Evolutionary conservation across 2,888 invertebrate genomes (phyloP).

Genomic region (Phaedon cochleariae): DNA sequence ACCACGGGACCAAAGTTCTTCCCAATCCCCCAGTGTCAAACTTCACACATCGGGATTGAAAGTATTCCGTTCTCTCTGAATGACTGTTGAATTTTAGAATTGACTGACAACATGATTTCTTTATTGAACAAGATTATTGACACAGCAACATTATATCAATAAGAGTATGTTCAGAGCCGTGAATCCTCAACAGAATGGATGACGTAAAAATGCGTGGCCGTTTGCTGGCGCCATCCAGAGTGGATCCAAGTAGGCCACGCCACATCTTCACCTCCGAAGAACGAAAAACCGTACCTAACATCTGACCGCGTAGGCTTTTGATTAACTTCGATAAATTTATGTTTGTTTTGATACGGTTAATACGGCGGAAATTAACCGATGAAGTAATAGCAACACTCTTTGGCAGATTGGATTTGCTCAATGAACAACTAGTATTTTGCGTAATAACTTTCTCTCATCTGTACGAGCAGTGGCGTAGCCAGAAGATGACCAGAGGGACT

Average conservation of each 20-base stretch:
- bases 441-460: constrained; percentile 14
- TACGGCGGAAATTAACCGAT: constrained; percentile 19
- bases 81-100: too few species aligned
- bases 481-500: too few species aligned
- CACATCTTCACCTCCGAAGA: not conserved
- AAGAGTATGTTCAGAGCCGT: too few species aligned
- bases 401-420: not conserved
- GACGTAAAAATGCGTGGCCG: constrained; percentile 16
- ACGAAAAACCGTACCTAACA: constrained; percentile 3
- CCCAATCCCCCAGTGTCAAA: too few species aligned
- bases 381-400: constrained; percentile 14
- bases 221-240: constrained; percentile 11
- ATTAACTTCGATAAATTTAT: constrained; percentile 25
- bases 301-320: constrained; percentile 25
- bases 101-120: too few species aligned
- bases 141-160: too few species aligned
- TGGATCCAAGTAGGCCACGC: constrained; percentile 8
- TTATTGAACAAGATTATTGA: too few species aligned
- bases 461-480: too few species aligned
- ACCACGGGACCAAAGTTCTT: too few species aligned
- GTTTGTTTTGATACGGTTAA: constrained; percentile 27
- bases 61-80: too few species aligned
- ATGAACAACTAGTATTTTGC: not conserved
- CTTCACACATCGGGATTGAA: too few species aligned
- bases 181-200: too few species aligned